Evolutionary conservation across 1,140 invertebrate species (phyloP), one percentile per base, ranked within the genome.

Genomic region (Dryas iulia): DNA sequence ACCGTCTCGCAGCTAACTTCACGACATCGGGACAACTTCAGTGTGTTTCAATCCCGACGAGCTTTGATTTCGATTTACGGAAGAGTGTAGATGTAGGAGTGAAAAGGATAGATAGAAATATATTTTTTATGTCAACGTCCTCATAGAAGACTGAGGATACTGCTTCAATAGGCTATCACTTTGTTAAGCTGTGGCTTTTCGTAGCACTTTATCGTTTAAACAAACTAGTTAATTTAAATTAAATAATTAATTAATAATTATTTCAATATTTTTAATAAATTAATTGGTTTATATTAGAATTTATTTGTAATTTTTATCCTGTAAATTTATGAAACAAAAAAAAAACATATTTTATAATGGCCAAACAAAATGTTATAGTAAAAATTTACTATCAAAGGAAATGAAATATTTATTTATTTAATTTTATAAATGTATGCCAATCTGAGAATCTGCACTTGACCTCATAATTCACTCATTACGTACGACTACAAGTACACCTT

Each of bases 51-150:
- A 83, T 89, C 83, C 77, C 86, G 84, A 87, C 85, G 87, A 91
- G 89, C 87, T 91, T 91, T 90, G 89, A 91, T 90, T 91, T 91
- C 89, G 89, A 91, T 91, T 91, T 90, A 91, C 81, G 85, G 87
- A 89, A 86, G 87, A 91, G 87, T 86, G 71, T 82, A 75, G 87
- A 78, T 76, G 73, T 64, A 78, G 66, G 82, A 69, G 73, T 57
- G 74, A 91, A 79, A 83, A 76, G 71, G 87, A 89, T 33, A 72
- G 77, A 64, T 57, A 66, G 75, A 75, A 79, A 83, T 83, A 74
- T 91, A 84, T 84, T 84, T 86, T 86, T 83, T 83, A 87, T 84
- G 87, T 91, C 87, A 91, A 89, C 86, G 85, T 82, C 86, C 89
- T 91, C 82, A 79, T 73, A 81, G 77, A 84, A 78, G 75, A 82